These are phyloP conservation scores for Achlya flavicornis DNA, from an alignment of 2,888 invertebrate genomes.

Conservation along the genomic window DNA sequence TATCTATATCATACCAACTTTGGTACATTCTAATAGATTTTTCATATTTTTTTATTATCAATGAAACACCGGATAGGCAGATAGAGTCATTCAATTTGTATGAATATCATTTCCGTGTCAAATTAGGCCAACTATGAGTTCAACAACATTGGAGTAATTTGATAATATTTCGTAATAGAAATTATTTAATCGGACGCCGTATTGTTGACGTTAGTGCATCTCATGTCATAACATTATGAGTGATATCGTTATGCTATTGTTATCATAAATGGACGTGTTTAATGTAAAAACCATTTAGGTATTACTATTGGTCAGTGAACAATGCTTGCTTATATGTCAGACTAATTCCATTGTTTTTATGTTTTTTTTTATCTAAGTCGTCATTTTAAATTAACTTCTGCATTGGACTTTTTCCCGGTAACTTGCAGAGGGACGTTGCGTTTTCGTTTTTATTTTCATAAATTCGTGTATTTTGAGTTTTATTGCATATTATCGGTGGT, in stretches of 20 bases:
- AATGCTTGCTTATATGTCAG: no score
- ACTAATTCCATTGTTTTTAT: no score
- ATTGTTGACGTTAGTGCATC: not conserved
- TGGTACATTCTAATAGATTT: not conserved
- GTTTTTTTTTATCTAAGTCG: not conserved
- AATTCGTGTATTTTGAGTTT: no score
- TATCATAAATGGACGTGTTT: no score
- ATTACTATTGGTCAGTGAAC: not conserved
- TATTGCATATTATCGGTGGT: no score
- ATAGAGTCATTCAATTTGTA: constrained; percentile 31
- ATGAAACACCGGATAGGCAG: constrained; percentile 14
- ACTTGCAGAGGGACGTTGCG: no score
- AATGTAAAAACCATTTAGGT: constrained; percentile 13
- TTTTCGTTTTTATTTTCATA: no score
- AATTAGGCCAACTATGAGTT: constrained; percentile 49
- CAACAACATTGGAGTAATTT: constrained; percentile 34
- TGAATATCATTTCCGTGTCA: constrained; percentile 35
- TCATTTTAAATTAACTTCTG: no score
- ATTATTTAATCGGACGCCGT: not conserved
- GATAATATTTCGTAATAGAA: constrained; percentile 20
- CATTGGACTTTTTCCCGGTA: no score
- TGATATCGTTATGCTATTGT: constrained; percentile 11
- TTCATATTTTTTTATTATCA: constrained; percentile 6
- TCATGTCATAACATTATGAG: not conserved
- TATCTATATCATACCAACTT: not conserved